Base-by-base conservation (phyloP, 2,797 vertebrate species). In the Synaphobranchus kaupii region DNA sequence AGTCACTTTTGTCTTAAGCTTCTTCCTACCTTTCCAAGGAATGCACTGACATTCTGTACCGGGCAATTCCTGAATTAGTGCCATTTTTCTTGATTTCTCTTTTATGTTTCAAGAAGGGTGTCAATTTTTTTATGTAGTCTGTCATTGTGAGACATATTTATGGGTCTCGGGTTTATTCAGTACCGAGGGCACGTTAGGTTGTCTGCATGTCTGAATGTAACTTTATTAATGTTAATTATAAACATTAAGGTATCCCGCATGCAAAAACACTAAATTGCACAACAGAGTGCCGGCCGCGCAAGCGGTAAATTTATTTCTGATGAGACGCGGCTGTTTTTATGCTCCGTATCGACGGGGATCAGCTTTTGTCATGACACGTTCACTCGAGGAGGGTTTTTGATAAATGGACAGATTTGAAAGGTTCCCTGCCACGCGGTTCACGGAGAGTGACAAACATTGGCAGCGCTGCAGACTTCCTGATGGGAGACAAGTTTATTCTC, bases 401-500 rank as follows among this genome's bases (percentile, higher is more conserved):
- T 88, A 68, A 71, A 91, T 89, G 66, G n/a, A 85, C 85, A 85
- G 86, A 88, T 87, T 71, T 86, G 86, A 85, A 90, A 84, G 84
- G 78, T 86, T 87, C 56, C 73, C 86, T 90, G 87, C 87, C 86
- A 89, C 89, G 83, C 60, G 71, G 58, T 90, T 92, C 85, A 50
- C 68, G 54, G 50, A 50, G 68, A 89, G 71, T 90, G 86, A 89
- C 87, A 90, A 88, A 89, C 84, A 89, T 84, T 92, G 92, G 90
- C 90, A 90, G 82, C 9, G 39, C 76, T 83, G 81, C 86, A 84
- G 82, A 85, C 84, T 86, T 89, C 87, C 86, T 84, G 86, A 90
- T 89, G 73, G 78, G 88, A 88, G 83, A 85, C 73, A 73, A 88
- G 89, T 91, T 93, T 86, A 90, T 91, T 86, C 87, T 89, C 86